Conservation (phyloP, 2,113 vertebrate genomes). For the Odocoileus hemionus region DNA sequence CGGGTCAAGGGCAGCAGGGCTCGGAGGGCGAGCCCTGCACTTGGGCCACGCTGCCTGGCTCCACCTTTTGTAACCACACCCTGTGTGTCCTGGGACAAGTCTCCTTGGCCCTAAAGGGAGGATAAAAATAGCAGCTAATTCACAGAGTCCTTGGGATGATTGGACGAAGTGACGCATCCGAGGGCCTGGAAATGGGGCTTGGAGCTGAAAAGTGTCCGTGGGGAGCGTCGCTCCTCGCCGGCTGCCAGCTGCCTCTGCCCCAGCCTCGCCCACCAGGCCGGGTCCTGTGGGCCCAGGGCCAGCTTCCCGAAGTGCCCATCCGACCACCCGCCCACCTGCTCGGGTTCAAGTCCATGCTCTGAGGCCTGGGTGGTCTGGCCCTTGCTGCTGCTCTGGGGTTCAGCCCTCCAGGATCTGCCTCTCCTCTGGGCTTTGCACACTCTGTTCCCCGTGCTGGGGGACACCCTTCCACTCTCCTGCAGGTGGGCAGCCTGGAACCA, state of each 20-base stretch:
- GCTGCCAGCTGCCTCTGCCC: rapidly evolving
- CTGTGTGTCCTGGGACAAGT: background rate
- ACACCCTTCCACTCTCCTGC: background rate
- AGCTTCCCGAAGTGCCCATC: rapidly evolving
- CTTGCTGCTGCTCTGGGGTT: background rate
- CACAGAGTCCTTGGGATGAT: rapidly evolving
- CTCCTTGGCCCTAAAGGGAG: background rate
- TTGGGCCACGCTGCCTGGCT: background rate
- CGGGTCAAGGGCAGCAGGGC: rapidly evolving
- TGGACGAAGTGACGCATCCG: rapidly evolving
- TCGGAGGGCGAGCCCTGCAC: rapidly evolving
- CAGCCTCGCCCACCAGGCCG: rapidly evolving
- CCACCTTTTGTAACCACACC: background rate
- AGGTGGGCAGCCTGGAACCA: background rate
- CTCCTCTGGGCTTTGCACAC: background rate
- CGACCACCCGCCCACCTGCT: rapidly evolving
- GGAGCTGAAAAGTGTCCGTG: rapidly evolving
- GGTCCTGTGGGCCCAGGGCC: background rate
- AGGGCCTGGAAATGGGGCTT: rapidly evolving
- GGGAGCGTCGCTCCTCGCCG: rapidly evolving
- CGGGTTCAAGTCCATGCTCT: rapidly evolving
- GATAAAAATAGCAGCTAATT: background rate
- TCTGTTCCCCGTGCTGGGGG: rapidly evolving
- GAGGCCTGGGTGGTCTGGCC: background rate
- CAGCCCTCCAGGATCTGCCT: background rate